Percentiles rank a stretch among this genome's conserved stretches.
Evolutionary conservation across 2,888 invertebrate species (phyloP).

Genomic region (Odiellus spinosus): DNA sequence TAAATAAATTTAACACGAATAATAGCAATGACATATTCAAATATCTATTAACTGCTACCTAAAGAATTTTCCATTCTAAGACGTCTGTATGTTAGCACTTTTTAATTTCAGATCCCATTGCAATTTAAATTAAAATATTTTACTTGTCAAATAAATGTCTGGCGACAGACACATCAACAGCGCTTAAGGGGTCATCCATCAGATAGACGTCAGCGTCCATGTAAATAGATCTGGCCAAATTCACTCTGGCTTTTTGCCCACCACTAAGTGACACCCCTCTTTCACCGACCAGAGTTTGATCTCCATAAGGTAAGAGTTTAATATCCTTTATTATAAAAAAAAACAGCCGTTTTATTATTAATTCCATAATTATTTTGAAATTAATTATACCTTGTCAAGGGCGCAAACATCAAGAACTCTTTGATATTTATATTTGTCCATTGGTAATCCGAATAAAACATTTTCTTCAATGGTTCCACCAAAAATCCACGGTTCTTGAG

Average conservation of each 20-base stretch:
- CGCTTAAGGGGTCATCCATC: slow-evolving; percentile 35
- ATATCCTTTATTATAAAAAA: slow-evolving; percentile 11
- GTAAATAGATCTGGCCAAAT: slow-evolving; percentile 33
- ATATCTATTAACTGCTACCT: no score
- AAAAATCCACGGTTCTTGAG: slow-evolving; percentile 55
- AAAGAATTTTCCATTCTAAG: no score
- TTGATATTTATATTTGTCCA: slow-evolving; percentile 37
- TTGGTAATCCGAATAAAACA: slow-evolving; percentile 67
- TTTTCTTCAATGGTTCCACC: slow-evolving; percentile 70
- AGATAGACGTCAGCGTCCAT: slow-evolving; percentile 34
- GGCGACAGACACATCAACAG: slow-evolving; percentile 34
- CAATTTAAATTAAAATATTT: no score
- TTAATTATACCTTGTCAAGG: slow-evolving; percentile 29
- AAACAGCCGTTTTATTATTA: no score
- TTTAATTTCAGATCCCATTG: no score
- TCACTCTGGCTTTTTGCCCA: slow-evolving; percentile 70
- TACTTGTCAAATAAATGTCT: slow-evolving; percentile 32
- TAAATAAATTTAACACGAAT: no score
- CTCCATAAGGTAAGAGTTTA: slow-evolving; percentile 43
- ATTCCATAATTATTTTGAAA: no score
- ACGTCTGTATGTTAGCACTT: no score
- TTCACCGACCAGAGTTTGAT: slow-evolving; percentile 66
- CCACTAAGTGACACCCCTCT: slow-evolving; percentile 79
- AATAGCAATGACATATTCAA: no score
- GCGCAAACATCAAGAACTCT: slow-evolving; percentile 36